phyloP scores from a whole-genome alignment of 1,140 invertebrate species.

The Dermatophagoides farinae region DNA sequence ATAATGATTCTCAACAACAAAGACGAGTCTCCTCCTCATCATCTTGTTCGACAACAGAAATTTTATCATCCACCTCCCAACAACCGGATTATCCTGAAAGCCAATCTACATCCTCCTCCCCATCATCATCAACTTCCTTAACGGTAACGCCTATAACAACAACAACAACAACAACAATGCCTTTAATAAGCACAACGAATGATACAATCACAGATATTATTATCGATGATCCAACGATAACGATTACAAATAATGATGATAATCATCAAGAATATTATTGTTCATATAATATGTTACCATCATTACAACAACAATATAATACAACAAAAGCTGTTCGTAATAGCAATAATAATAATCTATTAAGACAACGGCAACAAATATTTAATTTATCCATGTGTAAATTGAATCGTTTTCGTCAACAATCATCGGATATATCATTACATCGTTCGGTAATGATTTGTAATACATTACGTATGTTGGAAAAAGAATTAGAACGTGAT shows the following conservation, averaged over 20 bases:
- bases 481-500: slow-evolving; percentile 69
- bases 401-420: slow-evolving; percentile 61
- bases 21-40: not conserved
- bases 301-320: too few relatives aligned
- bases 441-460: slow-evolving; percentile 77
- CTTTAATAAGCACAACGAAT: not conserved
- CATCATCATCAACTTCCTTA: not conserved
- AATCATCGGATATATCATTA: slow-evolving; percentile 68
- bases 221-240: too few relatives aligned
- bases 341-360: not conserved
- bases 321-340: not conserved
- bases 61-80: not conserved
- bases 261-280: too few relatives aligned
- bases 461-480: slow-evolving; percentile 71
- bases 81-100: not conserved
- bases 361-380: slow-evolving; percentile 54
- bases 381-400: slow-evolving; percentile 82
- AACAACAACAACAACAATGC: not conserved
- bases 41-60: not conserved
- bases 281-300: too few relatives aligned
- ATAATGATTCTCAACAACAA: not conserved
- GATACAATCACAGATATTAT: too few relatives aligned
- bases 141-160: not conserved
- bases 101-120: not conserved
- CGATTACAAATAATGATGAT: too few relatives aligned